These are phyloP conservation scores for Pantelozetes paolii DNA, from an alignment of 2,888 invertebrate genomes.

Conservation along the genomic window DNA sequence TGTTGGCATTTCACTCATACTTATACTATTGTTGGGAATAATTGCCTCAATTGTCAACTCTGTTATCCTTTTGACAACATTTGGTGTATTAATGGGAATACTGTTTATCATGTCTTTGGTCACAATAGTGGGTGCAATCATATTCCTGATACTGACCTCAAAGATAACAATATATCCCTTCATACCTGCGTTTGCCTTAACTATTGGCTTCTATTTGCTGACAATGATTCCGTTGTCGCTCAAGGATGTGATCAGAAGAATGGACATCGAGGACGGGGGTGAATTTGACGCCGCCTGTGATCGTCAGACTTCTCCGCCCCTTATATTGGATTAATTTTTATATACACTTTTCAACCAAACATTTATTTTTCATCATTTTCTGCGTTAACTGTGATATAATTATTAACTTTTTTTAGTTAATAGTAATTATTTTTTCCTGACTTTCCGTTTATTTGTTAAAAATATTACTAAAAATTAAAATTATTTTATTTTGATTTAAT, in stretches of 20 bases:
- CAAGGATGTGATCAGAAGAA: neutral
- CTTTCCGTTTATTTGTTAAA: no score
- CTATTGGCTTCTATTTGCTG: neutral
- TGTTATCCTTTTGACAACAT: neutral
- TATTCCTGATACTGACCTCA: neutral
- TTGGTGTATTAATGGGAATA: conserved; percentile 14
- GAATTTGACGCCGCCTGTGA: neutral
- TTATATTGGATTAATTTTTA: no score
- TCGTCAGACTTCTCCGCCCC: neutral
- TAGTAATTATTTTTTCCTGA: no score
- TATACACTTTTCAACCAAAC: no score
- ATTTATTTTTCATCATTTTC: no score
- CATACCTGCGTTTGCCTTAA: neutral
- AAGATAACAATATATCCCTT: neutral
- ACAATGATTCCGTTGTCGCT: conserved; percentile 12
- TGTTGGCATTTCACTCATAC: neutral
- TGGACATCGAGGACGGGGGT: neutral
- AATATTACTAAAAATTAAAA: no score
- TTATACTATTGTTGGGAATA: neutral
- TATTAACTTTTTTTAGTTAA: no score
- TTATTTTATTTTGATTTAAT: no score
- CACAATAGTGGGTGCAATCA: neutral
- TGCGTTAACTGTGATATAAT: no score
- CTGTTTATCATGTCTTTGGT: neutral
- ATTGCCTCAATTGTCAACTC: neutral